These are phyloP conservation scores for Drosophila testacea DNA, from an alignment of 2,888 invertebrate genomes.

Conservation along the genomic window DNA sequence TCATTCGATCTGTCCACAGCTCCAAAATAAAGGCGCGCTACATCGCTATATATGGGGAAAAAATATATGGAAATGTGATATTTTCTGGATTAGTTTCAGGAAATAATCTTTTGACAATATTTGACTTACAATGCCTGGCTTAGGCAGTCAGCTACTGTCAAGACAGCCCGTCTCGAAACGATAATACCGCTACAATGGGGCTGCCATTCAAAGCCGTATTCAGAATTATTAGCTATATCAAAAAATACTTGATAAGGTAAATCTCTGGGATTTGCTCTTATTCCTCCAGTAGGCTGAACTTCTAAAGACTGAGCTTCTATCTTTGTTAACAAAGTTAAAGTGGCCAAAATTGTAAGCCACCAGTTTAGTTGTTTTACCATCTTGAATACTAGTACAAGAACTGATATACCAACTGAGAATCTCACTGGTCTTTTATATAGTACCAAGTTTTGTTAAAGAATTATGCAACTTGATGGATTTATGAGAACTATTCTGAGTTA, in stretches of 20 bases:
- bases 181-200: background rate
- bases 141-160: slow-evolving; percentile 3
- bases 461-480: slow-evolving; percentile 1
- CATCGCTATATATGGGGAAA: background rate
- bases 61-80: no score
- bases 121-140: background rate
- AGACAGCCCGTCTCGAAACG: background rate
- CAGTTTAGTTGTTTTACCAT: background rate
- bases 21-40: background rate
- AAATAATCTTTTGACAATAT: no score
- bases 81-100: no score
- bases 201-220: background rate
- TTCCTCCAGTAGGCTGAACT: no score
- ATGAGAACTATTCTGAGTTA: background rate
- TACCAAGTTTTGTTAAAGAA: background rate
- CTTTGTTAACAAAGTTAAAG: background rate
- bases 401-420: background rate
- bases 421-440: background rate
- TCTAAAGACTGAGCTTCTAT: background rate
- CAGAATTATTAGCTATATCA: background rate
- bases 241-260: slow-evolving; percentile 4
- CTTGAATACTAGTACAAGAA: background rate
- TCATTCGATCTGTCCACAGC: slow-evolving; percentile 8
- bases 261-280: background rate
- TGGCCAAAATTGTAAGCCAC: background rate